Evolutionary conservation across 2,797 vertebrate species (phyloP).

Genomic region (Xenentodon cancila): DNA sequence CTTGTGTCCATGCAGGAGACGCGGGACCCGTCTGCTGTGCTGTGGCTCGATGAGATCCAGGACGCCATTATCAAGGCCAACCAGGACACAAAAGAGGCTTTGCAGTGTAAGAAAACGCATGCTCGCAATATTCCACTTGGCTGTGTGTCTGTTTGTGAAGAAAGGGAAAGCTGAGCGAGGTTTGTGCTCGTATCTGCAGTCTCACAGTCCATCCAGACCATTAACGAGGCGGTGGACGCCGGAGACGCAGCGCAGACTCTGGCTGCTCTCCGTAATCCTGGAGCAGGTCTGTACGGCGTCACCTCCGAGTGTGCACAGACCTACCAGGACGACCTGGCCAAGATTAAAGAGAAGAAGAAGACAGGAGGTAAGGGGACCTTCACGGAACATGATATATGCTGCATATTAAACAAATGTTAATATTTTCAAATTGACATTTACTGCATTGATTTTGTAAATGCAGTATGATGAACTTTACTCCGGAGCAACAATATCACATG

Average conservation of each 20-base stretch:
- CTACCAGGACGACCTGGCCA: constrained; percentile 89
- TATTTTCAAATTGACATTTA: too few relatives aligned
- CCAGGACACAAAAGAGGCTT: constrained; percentile 90
- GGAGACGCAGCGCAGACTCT: constrained; percentile 86
- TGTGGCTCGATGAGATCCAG: constrained; percentile 99
- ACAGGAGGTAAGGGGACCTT: constrained; percentile 80
- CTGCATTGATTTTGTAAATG: too few relatives aligned
- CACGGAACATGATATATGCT: too few relatives aligned
- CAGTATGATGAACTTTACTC: too few relatives aligned
- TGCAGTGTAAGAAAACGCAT: constrained; percentile 84
- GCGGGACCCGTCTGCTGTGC: constrained; percentile 92
- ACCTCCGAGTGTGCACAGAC: constrained; percentile 91
- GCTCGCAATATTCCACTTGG: neutral
- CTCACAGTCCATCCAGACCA: constrained; percentile 89
- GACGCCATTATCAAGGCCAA: constrained; percentile 90
- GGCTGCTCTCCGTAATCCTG: constrained; percentile 84
- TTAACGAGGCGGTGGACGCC: constrained; percentile 90
- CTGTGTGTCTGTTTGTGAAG: neutral
- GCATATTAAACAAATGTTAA: too few relatives aligned
- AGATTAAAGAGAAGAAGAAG: constrained; percentile 83
- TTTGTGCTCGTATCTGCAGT: constrained; percentile 72
- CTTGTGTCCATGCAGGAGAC: constrained; percentile 84
- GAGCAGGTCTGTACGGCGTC: constrained; percentile 92
- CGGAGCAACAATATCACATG: too few relatives aligned
- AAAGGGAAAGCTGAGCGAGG: neutral